Evolutionary conservation across 2,113 vertebrate genomes (phyloP).

Genomic region (Oxyruncus cristatus): DNA sequence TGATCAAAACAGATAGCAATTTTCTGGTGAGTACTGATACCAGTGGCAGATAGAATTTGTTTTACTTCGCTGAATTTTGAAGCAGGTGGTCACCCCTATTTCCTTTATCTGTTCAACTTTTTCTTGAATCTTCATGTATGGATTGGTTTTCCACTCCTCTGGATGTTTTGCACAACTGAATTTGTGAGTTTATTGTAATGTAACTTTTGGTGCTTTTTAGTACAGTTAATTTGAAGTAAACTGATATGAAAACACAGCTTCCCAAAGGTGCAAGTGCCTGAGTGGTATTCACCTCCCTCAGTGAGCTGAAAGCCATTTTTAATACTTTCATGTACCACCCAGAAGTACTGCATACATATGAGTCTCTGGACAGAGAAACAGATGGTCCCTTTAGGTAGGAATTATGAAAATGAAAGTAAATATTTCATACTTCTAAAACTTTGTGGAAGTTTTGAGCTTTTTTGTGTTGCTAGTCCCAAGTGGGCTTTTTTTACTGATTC

Average conservation of each 20-base stretch:
- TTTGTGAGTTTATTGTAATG: background rate
- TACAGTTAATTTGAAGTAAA: background rate
- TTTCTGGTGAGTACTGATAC: background rate
- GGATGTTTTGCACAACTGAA: background rate
- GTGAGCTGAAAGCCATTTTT: background rate
- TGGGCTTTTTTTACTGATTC: background rate
- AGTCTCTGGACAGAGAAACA: constrained; percentile 19
- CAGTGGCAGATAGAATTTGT: background rate
- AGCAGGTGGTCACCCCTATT: background rate
- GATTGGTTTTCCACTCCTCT: background rate
- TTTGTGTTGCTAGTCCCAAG: background rate
- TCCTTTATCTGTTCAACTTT: background rate
- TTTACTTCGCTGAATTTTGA: background rate
- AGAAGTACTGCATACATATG: background rate
- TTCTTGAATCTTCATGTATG: background rate
- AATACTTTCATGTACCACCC: background rate
- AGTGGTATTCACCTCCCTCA: background rate
- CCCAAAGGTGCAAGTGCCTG: background rate
- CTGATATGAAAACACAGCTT: background rate
- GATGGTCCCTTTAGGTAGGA: constrained; percentile 27
- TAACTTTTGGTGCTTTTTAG: background rate
- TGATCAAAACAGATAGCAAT: background rate
- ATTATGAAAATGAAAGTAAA: constrained; percentile 39
- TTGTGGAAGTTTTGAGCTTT: background rate
- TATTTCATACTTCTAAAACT: background rate